Percentiles rank a stretch among this genome's conserved stretches.
Conservation (phyloP, 30 jellyfish, hydroid and myxozoan species). For the Clytia hemisphaerica region DNA sequence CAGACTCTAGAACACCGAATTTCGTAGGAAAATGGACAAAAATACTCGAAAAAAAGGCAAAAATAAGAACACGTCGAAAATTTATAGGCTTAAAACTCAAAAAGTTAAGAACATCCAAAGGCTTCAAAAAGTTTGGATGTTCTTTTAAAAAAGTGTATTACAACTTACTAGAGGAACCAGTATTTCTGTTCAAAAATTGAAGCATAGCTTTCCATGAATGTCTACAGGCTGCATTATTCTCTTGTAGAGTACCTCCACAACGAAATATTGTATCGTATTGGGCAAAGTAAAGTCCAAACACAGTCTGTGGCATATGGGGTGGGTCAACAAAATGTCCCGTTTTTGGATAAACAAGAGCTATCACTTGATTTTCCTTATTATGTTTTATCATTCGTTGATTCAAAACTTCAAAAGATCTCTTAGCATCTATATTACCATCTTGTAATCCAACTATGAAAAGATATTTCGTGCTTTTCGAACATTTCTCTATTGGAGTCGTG, state of each 20-base stretch:
- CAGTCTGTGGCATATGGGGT: slow-evolving; percentile 55
- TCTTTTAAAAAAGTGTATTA: too few relatives aligned
- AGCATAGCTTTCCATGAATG: slow-evolving; percentile 54
- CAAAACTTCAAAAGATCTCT: background rate
- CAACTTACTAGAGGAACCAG: too few relatives aligned
- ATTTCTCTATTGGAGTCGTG: slow-evolving; percentile 9
- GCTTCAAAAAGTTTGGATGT: too few relatives aligned
- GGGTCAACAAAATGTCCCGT: slow-evolving; percentile 73
- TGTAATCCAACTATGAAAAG: slow-evolving; percentile 20
- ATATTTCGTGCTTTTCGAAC: background rate
- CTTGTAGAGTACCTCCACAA: slow-evolving; percentile 53
- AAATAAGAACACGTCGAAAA: too few relatives aligned
- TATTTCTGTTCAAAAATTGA: slow-evolving; percentile 17
- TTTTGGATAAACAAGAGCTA: slow-evolving; percentile 22
- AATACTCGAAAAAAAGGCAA: too few relatives aligned
- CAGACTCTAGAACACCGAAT: too few relatives aligned
- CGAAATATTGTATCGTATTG: background rate
- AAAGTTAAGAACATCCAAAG: too few relatives aligned
- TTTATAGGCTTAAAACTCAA: too few relatives aligned
- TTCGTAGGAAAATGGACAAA: too few relatives aligned
- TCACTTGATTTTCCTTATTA: background rate
- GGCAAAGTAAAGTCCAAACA: background rate
- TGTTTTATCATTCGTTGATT: background rate
- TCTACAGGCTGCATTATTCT: slow-evolving; percentile 60
- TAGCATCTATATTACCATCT: slow-evolving; percentile 6